Conservation (phyloP, 2,797 vertebrate genomes). For the Danio tinwini region DNA sequence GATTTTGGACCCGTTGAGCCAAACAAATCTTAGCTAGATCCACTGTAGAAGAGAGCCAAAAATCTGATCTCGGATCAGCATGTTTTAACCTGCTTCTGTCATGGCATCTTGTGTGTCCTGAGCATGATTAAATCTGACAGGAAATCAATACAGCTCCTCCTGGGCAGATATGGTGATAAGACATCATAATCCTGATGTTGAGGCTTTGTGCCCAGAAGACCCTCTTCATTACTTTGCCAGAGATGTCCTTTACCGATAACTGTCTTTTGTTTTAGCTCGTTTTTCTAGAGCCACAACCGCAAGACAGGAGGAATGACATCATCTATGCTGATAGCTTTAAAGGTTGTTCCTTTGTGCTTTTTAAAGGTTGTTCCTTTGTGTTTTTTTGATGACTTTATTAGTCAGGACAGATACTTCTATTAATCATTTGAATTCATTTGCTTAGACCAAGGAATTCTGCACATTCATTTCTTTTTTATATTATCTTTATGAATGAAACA, state of each 20-base stretch:
- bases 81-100: constrained; percentile 31
- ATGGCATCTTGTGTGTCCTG: constrained; percentile 75
- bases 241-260: constrained; percentile 80
- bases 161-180: constrained; percentile 84
- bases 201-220: constrained; percentile 76
- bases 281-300: constrained; percentile 18
- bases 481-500: no score
- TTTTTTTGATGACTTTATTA: background rate
- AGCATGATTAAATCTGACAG: constrained; percentile 89
- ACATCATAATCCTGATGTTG: constrained; percentile 84
- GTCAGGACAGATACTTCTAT: background rate
- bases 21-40: constrained; percentile 11
- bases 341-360: background rate
- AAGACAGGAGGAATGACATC: background rate
- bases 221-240: constrained; percentile 78
- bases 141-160: constrained; percentile 92
- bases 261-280: constrained; percentile 24
- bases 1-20: constrained; percentile 21
- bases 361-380: no score
- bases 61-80: constrained; percentile 64
- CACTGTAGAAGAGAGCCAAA: constrained; percentile 29
- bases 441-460: background rate
- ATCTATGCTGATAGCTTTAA: background rate
- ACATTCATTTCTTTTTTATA: no score
- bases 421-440: background rate